Evolutionary conservation across 2,113 vertebrate species (phyloP).

Genomic region (Emydocephalus ijimae): DNA sequence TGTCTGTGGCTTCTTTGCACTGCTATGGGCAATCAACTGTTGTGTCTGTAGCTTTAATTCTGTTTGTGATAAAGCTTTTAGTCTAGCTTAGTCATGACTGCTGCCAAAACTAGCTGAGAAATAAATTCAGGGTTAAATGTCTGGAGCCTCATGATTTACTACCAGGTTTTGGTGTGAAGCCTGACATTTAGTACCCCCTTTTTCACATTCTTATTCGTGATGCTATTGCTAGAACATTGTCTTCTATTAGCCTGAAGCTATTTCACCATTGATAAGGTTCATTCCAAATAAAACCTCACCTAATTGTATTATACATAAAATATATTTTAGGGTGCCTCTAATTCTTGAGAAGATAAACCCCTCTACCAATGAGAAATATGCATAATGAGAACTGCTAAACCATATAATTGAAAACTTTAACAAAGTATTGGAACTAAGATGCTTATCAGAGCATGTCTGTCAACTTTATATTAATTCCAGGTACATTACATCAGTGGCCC

Average conservation of each 20-base stretch:
- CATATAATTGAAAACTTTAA: background rate
- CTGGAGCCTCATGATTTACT: background rate
- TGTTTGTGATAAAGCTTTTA: background rate
- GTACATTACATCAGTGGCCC: no score
- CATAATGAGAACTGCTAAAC: conserved; percentile 14
- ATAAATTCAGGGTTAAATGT: background rate
- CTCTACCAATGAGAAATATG: background rate
- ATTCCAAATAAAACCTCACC: conserved; percentile 7
- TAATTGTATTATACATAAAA: conserved; percentile 16
- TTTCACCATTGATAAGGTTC: background rate
- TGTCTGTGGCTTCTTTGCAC: background rate
- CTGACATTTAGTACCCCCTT: background rate
- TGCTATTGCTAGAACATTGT: background rate
- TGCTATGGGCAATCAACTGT: background rate
- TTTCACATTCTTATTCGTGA: background rate
- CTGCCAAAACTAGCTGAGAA: background rate
- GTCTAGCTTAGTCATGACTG: background rate
- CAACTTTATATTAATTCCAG: background rate
- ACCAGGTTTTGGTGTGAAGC: background rate
- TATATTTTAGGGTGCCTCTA: background rate
- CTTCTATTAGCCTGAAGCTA: conserved; percentile 5
- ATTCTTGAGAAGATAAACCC: conserved; percentile 22
- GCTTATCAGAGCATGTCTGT: background rate
- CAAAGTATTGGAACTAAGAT: background rate
- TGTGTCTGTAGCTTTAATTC: background rate